Base-by-base conservation (phyloP, 2,888 invertebrate genomes). In the Gnatocerus cornutus region DNA sequence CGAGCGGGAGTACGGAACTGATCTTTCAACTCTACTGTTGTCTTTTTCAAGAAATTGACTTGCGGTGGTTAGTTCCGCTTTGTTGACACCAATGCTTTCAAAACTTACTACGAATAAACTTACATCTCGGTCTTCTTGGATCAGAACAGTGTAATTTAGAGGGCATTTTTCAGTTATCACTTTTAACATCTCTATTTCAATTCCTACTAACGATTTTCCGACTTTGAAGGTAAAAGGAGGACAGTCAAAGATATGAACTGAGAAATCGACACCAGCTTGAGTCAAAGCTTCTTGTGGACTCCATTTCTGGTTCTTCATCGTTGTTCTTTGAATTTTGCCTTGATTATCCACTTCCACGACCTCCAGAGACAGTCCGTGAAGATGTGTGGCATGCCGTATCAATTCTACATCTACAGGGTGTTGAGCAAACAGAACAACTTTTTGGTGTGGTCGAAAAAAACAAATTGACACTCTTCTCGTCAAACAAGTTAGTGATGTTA, bases 201-300 rank as follows among this genome's bases (percentile, higher is more conserved):
- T 6, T 10, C 48, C 48, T 50, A 29, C 48, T 0, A 8, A 16
- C 1, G 21, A 21, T 21, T 21, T 4, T 9, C 16, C n/a, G n/a
- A n/a, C n/a, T n/a, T n/a, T n/a, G 10, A 7, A 1, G 46, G 13
- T 1, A 46, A 16, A 46, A 16, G 56, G 56, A 4, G 27, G 41
- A 43, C 59, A 61, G n/a, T 61, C 16, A 33, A 61, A 61, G 10
- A 46, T 16, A 30, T 21, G 10, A 16, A 46, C 48, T 0, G 33
- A 61, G 46, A 61, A 61, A 13, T 58, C 43, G 5, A 45, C 2
- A 21, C 21, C 21, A n/a, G n/a, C n/a, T n/a, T n/a, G n/a, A n/a
- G n/a, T n/a, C n/a, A n/a, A n/a, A n/a, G n/a, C n/a, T n/a, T n/a
- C n/a, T n/a, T n/a, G n/a, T n/a, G n/a, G n/a, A n/a, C n/a, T n/a